Percentiles rank a stretch among this genome's conserved stretches.
Evolutionary conservation across 2,797 vertebrate species (phyloP).

Genomic region (Crocodylus rhombifer): DNA sequence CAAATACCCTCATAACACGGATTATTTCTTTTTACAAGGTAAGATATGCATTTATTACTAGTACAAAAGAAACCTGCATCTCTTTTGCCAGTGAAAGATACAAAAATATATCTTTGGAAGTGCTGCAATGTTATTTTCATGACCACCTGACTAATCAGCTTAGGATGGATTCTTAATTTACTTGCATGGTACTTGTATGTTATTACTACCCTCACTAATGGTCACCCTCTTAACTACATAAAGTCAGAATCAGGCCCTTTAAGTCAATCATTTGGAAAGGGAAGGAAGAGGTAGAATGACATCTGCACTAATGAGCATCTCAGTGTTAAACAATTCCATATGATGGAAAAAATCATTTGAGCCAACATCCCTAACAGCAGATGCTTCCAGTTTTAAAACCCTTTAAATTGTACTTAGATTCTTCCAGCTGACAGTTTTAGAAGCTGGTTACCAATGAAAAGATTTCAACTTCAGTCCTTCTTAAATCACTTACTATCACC

Average conservation of each 20-base stretch:
- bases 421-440: background rate
- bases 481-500: background rate
- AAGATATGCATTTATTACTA: too few relatives aligned
- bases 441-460: background rate
- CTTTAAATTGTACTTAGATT: background rate
- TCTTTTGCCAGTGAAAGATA: too few relatives aligned
- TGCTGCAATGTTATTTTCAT: too few relatives aligned
- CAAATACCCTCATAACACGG: too few relatives aligned
- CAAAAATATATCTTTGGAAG: too few relatives aligned
- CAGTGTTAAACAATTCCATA: fast-evolving
- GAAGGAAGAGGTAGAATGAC: conserved; percentile 12
- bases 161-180: background rate
- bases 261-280: background rate
- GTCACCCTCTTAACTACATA: conserved; percentile 36
- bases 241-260: conserved; percentile 39
- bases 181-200: background rate
- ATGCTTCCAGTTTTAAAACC: background rate
- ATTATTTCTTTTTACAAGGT: too few relatives aligned
- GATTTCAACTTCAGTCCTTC: background rate
- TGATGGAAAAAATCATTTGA: background rate
- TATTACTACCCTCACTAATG: conserved; percentile 8
- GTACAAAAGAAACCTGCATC: too few relatives aligned
- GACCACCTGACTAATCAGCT: too few relatives aligned
- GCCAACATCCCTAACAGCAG: background rate
- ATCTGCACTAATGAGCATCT: background rate